These are phyloP conservation scores for Pachyramphus minor DNA, from an alignment of 2,113 vertebrate genomes.

Conservation along the genomic window DNA sequence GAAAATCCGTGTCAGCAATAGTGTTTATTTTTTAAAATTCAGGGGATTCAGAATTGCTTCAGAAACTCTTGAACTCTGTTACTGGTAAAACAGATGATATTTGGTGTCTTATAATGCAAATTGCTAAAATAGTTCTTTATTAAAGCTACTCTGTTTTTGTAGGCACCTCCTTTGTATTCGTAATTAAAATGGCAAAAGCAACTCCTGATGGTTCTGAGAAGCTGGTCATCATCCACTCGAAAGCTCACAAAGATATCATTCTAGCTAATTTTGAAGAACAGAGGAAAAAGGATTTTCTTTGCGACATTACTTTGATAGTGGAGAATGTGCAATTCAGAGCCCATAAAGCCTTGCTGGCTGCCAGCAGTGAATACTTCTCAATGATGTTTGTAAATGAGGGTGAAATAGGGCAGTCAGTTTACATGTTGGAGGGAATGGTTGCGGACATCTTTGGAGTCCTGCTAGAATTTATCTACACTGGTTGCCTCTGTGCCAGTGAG, in stretches of 20 bases:
- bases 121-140: neutral
- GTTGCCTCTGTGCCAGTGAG: slow-evolving; percentile 81
- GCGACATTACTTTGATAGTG: slow-evolving; percentile 91
- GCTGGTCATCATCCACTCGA: slow-evolving; percentile 77
- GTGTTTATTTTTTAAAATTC: neutral
- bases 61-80: neutral
- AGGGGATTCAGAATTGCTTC: neutral
- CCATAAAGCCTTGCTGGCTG: slow-evolving; percentile 93
- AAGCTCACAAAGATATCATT: slow-evolving; percentile 82
- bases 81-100: neutral
- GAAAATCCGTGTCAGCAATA: neutral
- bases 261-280: slow-evolving; percentile 85
- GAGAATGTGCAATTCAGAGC: slow-evolving; percentile 89
- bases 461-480: slow-evolving; percentile 93
- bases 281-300: slow-evolving; percentile 85
- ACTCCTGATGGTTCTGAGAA: slow-evolving; percentile 52
- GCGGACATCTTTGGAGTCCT: slow-evolving; percentile 80
- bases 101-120: neutral
- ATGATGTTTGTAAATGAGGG: slow-evolving; percentile 87
- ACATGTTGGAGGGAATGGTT: slow-evolving; percentile 84
- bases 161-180: neutral
- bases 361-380: slow-evolving; percentile 94
- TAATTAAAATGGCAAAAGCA: slow-evolving; percentile 75
- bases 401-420: slow-evolving; percentile 76
- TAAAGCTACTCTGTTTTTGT: slow-evolving; percentile 19